Conservation (phyloP, 2,113 vertebrate genomes). For the Heterocephalus glaber region DNA sequence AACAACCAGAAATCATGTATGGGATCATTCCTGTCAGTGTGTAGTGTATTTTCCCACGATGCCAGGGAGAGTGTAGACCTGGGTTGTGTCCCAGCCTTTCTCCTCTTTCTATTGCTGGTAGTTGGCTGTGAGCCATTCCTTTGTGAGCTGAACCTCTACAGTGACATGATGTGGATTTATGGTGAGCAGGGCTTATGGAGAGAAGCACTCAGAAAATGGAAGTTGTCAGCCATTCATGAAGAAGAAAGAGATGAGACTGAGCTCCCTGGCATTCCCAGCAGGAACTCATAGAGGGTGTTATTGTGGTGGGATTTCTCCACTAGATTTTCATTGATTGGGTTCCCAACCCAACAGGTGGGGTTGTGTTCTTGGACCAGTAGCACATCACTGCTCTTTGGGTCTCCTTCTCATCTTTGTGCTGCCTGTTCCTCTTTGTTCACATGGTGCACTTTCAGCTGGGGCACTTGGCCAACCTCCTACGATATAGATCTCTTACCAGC, state of each 20-base stretch:
- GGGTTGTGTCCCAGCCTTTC: background rate
- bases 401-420: no score
- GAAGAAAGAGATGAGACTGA: background rate
- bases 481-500: accelerated
- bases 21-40: background rate
- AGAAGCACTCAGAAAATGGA: background rate
- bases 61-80: background rate
- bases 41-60: background rate
- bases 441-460: background rate
- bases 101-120: background rate
- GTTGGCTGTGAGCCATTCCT: background rate
- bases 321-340: background rate
- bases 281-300: accelerated
- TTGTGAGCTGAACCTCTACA: background rate
- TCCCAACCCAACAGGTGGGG: background rate
- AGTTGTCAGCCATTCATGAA: background rate
- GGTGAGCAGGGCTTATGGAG: background rate
- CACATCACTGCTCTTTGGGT: no score
- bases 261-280: accelerated
- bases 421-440: background rate
- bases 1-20: background rate
- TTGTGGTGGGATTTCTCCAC: background rate
- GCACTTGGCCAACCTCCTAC: background rate
- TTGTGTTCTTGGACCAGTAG: background rate
- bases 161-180: background rate